These are phyloP conservation scores for Xyrauchen texanus DNA, from an alignment of 2,113 vertebrate species.

Conservation along the genomic window DNA sequence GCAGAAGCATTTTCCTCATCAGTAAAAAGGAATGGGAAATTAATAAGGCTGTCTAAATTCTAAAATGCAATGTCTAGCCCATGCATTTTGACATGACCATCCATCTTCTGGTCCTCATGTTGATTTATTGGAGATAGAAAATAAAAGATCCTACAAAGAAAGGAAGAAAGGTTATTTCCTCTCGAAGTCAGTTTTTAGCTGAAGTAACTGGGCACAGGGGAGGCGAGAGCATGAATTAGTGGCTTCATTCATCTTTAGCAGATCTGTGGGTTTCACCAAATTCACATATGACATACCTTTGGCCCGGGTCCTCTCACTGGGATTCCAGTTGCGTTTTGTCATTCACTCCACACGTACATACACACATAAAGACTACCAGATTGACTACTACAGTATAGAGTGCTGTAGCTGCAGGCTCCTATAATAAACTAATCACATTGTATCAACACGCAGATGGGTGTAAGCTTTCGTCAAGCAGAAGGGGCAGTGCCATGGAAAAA, in stretches of 20 bases:
- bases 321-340: conserved; percentile 60
- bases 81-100: conserved; percentile 17
- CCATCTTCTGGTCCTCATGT: conserved; percentile 3
- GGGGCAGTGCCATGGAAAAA: conserved; percentile 62
- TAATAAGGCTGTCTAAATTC: conserved; percentile 22
- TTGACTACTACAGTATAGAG: conserved; percentile 60
- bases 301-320: conserved; percentile 39
- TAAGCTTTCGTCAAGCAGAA: conserved; percentile 68
- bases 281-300: conserved; percentile 49
- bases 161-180: conserved; percentile 30
- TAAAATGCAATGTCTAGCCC: neutral
- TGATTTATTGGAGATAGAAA: conserved; percentile 15
- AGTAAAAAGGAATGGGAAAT: conserved; percentile 11
- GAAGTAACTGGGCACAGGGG: conserved; percentile 53
- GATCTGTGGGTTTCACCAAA: conserved; percentile 18
- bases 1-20: conserved; percentile 12
- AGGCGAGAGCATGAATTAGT: conserved; percentile 38
- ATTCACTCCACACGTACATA: conserved; percentile 42
- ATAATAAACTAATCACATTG: conserved; percentile 79
- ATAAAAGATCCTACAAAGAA: conserved; percentile 32
- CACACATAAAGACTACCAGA: conserved; percentile 37
- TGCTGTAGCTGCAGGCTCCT: conserved; percentile 62
- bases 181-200: conserved; percentile 53
- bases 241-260: conserved; percentile 40
- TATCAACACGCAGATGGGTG: conserved; percentile 71